Conservation (phyloP, 2,113 vertebrate species). For the Balaeniceps rex region DNA sequence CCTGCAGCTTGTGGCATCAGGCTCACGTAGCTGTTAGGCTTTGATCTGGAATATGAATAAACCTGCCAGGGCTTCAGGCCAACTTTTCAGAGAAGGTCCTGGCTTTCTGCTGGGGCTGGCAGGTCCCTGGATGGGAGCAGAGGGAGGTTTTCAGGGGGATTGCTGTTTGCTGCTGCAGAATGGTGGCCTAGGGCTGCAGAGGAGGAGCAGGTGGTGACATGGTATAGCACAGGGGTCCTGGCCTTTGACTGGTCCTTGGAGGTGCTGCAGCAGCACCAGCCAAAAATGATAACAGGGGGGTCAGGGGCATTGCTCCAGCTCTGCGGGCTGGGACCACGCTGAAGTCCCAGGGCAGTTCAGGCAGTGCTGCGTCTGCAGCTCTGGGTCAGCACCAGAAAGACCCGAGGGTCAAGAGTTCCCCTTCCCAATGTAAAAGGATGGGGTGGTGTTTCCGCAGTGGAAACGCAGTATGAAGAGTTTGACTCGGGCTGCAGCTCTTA, state of each 20-base stretch:
- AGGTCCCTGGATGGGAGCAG: not conserved
- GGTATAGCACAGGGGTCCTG: not conserved
- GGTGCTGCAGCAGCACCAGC: not conserved
- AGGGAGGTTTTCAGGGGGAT: not conserved
- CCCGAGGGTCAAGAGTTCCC: not conserved
- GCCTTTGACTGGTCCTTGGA: not conserved
- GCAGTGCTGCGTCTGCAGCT: not conserved
- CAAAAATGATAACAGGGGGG: not conserved
- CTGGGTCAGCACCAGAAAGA: not conserved
- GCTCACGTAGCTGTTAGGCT: not conserved
- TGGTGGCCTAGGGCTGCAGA: not conserved
- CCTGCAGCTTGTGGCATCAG: not conserved
- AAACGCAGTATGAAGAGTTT: not conserved
- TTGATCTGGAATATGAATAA: conserved; percentile 19
- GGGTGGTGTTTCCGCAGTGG: conserved; percentile 37
- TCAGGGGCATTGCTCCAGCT: not conserved
- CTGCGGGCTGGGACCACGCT: fast-evolving
- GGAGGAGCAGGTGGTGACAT: not conserved
- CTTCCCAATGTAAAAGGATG: conserved; percentile 5
- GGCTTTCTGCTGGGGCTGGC: not conserved
- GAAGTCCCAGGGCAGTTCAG: not conserved
- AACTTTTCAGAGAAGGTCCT: not conserved
- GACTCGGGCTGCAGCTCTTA: not conserved
- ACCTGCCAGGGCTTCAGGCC: not conserved
- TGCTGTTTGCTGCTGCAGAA: not conserved